Evolutionary conservation across 2,888 invertebrate genomes (phyloP).

Genomic region (Macrosoma leucophasiata): DNA sequence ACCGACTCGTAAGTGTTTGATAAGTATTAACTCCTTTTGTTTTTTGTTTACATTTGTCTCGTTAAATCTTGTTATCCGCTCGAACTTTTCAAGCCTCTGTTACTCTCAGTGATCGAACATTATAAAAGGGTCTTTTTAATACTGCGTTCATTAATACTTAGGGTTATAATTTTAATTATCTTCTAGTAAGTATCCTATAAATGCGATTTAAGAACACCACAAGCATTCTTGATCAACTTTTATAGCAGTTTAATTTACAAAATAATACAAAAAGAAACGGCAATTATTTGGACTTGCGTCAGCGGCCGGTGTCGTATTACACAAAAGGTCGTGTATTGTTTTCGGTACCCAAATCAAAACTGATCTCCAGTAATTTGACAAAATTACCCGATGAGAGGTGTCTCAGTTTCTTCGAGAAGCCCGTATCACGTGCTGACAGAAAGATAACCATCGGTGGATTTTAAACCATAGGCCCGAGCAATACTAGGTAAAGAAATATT

Average conservation of each 20-base stretch:
- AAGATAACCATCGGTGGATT: conserved; percentile 30
- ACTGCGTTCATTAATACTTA: no score
- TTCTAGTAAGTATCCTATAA: no score
- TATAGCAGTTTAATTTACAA: conserved; percentile 21
- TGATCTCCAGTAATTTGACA: conserved; percentile 60
- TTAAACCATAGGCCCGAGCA: conserved; percentile 35
- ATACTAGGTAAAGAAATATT: conserved; percentile 22
- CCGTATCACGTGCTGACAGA: conserved; percentile 8
- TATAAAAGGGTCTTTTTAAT: no score
- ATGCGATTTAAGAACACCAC: neutral
- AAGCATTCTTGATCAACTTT: neutral
- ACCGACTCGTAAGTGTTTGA: conserved; percentile 52
- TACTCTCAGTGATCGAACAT: no score
- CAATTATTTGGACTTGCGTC: conserved; percentile 42
- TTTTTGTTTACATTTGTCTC: conserved; percentile 20
- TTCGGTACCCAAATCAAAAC: conserved; percentile 61
- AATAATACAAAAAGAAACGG: no score
- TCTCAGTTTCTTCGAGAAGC: conserved; percentile 31
- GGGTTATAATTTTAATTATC: no score
- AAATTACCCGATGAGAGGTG: conserved; percentile 53
- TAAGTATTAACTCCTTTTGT: conserved; percentile 36
- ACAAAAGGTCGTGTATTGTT: conserved; percentile 65
- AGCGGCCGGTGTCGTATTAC: conserved; percentile 61
- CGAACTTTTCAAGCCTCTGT: no score
- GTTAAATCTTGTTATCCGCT: no score